Evolutionary conservation across 2,797 vertebrate species (phyloP).

Genomic region (Cyprinella venusta): DNA sequence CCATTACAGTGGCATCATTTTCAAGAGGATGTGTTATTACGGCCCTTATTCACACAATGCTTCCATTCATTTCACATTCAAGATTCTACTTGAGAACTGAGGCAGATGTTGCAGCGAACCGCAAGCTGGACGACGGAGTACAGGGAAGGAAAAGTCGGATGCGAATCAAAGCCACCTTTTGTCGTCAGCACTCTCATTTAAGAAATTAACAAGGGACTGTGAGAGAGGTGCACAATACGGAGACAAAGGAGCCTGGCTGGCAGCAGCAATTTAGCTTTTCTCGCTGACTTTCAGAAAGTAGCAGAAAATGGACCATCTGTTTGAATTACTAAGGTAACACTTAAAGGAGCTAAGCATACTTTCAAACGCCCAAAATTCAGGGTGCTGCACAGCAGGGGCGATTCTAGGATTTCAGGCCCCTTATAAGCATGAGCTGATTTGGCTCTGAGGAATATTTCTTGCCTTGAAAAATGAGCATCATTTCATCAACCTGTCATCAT

Average conservation of each 20-base stretch:
- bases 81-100: conserved; percentile 70
- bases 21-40: conserved; percentile 75
- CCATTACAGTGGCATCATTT: conserved; percentile 73
- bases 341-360: conserved; percentile 14
- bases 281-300: conserved; percentile 66
- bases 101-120: conserved; percentile 73
- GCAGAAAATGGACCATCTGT: conserved; percentile 74
- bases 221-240: conserved; percentile 75
- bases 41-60: conserved; percentile 79
- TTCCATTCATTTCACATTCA: conserved; percentile 77
- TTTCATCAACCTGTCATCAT: background rate
- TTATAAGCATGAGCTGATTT: conserved; percentile 9
- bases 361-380: conserved; percentile 61
- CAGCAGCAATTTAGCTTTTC: conserved; percentile 72
- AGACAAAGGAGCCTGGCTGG: conserved; percentile 75
- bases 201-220: conserved; percentile 75
- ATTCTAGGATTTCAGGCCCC: background rate
- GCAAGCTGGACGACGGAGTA: conserved; percentile 64
- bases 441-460: background rate
- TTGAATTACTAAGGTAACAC: conserved; percentile 60
- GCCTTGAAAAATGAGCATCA: background rate
- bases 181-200: conserved; percentile 79
- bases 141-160: conserved; percentile 64
- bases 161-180: conserved; percentile 75
- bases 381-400: conserved; percentile 61